Conservation (phyloP, 2,888 invertebrate genomes). For the Acanthacorydalis orientalis region DNA sequence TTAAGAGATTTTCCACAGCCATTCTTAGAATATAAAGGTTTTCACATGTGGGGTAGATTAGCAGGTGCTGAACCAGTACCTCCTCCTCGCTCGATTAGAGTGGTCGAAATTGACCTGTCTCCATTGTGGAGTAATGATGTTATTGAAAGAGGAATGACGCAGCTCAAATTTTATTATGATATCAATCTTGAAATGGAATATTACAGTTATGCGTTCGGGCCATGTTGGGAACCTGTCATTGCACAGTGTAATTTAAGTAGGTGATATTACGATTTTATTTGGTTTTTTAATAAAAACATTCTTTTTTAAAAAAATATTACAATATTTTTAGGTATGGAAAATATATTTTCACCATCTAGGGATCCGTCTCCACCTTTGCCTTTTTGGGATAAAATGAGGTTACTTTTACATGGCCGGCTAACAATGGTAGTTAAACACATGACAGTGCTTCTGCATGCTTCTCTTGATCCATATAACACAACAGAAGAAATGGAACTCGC, state of each 20-base stretch:
- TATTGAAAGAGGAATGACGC: conserved; percentile 84
- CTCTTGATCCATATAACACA: conserved; percentile 94
- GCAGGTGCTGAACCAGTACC: conserved; percentile 80
- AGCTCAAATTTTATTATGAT: conserved; percentile 95
- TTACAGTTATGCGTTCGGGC: conserved; percentile 89
- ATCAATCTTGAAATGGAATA: conserved; percentile 84
- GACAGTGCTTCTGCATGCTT: conserved; percentile 85
- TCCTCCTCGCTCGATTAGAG: conserved; percentile 53
- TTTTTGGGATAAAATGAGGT: conserved; percentile 94
- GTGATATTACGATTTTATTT: conserved; percentile 9
- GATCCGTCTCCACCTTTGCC: conserved; percentile 89
- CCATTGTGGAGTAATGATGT: conserved; percentile 66
- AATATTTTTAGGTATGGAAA: conserved; percentile 51
- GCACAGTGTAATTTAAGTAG: conserved; percentile 71
- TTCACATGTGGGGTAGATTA: conserved; percentile 78
- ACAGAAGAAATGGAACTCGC: conserved; percentile 98
- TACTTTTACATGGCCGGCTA: conserved; percentile 82
- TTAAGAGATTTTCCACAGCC: conserved; percentile 93
- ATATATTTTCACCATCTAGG: conserved; percentile 67
- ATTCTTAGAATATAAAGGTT: conserved; percentile 64
- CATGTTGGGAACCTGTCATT: conserved; percentile 97
- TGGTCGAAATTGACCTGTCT: conserved; percentile 64
- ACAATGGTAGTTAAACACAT: conserved; percentile 76
- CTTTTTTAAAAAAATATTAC: background rate
- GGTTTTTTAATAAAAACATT: background rate